Evolutionary conservation across 2,797 vertebrate species (phyloP).

Genomic region (Hydrophis major): DNA sequence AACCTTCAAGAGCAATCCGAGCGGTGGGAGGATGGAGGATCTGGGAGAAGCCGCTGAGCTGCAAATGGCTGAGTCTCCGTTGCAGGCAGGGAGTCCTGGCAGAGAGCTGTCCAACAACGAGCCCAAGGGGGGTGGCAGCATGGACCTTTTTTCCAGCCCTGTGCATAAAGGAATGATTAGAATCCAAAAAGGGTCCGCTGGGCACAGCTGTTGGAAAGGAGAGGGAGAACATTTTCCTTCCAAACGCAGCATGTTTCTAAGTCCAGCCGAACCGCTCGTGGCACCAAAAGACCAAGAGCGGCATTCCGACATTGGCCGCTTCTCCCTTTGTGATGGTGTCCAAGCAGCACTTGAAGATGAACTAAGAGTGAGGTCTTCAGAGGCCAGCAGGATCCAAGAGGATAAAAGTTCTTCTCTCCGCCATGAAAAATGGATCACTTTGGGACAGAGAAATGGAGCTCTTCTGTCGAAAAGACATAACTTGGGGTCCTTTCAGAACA

Average conservation of each 20-base stretch:
- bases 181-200: conserved; percentile 23
- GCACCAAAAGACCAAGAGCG: background rate
- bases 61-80: conserved; percentile 1
- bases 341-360: conserved; percentile 41
- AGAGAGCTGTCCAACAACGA: conserved; percentile 6
- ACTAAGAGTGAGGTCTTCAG: conserved; percentile 25
- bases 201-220: background rate
- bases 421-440: background rate
- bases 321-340: background rate
- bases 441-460: conserved; percentile 22
- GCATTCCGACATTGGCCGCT: background rate
- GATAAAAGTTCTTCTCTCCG: conserved; percentile 21
- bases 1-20: background rate
- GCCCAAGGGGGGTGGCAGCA: background rate
- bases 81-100: background rate
- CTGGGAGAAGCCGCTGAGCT: conserved; percentile 26
- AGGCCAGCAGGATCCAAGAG: conserved; percentile 43
- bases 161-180: conserved; percentile 35
- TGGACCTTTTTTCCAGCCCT: conserved; percentile 13
- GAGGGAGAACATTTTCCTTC: conserved; percentile 15
- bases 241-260: conserved; percentile 33
- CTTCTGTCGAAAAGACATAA: background rate
- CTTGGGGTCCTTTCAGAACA: conserved; percentile 23
- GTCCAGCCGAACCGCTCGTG: background rate
- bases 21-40: background rate